These are phyloP conservation scores for Litoditis marina DNA, from an alignment of 2,888 invertebrate genomes.

Conservation along the genomic window DNA sequence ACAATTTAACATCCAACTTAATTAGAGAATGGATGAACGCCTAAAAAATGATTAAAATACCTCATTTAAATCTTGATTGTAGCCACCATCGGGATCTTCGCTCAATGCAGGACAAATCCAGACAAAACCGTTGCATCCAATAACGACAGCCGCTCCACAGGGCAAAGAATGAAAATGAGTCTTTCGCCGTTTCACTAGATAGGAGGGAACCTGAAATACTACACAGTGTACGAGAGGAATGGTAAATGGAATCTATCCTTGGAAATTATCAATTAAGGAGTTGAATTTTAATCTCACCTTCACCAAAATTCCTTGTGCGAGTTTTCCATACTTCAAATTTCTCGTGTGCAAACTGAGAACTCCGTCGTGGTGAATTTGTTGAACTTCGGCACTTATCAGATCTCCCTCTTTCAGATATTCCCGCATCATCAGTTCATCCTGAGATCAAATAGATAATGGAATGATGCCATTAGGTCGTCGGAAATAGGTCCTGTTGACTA, in stretches of 20 bases:
- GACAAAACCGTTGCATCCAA: constrained; percentile 87
- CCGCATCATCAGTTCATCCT: constrained; percentile 97
- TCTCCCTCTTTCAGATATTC: constrained; percentile 90
- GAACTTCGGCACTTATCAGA: constrained; percentile 75
- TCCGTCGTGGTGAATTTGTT: constrained; percentile 77
- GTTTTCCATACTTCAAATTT: constrained; percentile 93
- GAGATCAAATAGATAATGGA: too few species aligned
- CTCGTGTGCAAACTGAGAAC: constrained; percentile 88
- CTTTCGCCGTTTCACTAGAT: constrained; percentile 85
- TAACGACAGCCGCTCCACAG: constrained; percentile 84
- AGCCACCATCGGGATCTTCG: constrained; percentile 68
- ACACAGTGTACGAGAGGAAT: too few species aligned
- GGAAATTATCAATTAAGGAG: too few species aligned
- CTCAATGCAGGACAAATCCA: constrained; percentile 70
- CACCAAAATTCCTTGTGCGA: constrained; percentile 64
- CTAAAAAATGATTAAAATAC: constrained; percentile 61
- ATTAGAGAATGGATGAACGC: too few species aligned
- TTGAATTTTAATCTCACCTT: constrained; percentile 61
- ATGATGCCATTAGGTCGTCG: too few species aligned
- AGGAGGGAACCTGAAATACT: constrained; percentile 83
- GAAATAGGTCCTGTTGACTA: too few species aligned
- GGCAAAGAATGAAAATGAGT: constrained; percentile 91
- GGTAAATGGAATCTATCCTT: too few species aligned
- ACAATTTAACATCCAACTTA: too few species aligned
- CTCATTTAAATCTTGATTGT: constrained; percentile 73